Conservation (phyloP, 2,888 invertebrate species). For the Corythucha ciliata region DNA sequence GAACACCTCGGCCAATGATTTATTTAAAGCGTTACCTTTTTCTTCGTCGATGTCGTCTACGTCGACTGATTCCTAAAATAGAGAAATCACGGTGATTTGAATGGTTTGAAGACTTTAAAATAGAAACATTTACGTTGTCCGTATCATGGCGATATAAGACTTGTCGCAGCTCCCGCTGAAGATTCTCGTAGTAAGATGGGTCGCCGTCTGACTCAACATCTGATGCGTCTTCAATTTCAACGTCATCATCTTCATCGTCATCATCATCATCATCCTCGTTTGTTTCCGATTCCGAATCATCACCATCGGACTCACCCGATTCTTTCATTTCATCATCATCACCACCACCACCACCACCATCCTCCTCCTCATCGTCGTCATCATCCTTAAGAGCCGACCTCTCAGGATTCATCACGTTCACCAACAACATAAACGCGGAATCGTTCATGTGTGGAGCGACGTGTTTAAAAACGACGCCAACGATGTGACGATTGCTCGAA, state of each 20-base stretch:
- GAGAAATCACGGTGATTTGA: too few species aligned
- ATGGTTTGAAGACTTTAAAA: neutral
- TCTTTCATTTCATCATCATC: conserved; percentile 1
- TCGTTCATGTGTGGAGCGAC: conserved; percentile 20
- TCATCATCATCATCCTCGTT: neutral
- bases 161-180: conserved; percentile 16
- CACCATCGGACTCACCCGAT: neutral
- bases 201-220: conserved; percentile 1
- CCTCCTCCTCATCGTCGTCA: neutral
- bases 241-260: conserved; percentile 5
- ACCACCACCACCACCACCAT: neutral
- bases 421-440: conserved; percentile 16
- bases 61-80: conserved; percentile 10
- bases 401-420: conserved; percentile 3
- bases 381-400: neutral
- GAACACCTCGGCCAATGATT: conserved; percentile 15
- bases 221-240: conserved; percentile 2
- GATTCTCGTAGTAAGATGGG: conserved; percentile 16
- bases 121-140: neutral
- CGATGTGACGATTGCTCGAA: conserved; percentile 11
- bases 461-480: conserved; percentile 18
- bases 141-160: conserved; percentile 13
- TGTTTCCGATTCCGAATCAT: conserved; percentile 2
- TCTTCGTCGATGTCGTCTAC: conserved; percentile 18
- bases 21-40: conserved; percentile 15